Percentiles rank a stretch among this genome's conserved stretches.
These are phyloP conservation scores for Columbina picui DNA, from an alignment of 2,113 vertebrate genomes.

Conservation along the genomic window DNA sequence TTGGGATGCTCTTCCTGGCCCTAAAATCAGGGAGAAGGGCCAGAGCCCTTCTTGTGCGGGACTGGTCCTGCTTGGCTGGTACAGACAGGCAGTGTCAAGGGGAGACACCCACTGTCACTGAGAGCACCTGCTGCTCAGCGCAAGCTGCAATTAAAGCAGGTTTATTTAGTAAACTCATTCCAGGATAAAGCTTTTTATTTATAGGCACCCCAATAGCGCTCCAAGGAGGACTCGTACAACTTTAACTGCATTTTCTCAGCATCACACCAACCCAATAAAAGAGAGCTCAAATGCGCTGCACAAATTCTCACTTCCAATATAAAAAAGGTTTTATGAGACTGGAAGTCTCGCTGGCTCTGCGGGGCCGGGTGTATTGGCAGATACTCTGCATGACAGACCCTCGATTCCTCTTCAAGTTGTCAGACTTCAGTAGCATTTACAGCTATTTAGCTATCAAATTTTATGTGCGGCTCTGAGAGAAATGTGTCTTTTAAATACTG, in stretches of 20 bases:
- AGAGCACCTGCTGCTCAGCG: not conserved
- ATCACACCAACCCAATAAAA: conserved; percentile 77
- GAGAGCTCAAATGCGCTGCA: conserved; percentile 55
- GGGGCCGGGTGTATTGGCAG: conserved; percentile 45
- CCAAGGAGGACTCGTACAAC: conserved; percentile 63
- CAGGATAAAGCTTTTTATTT: conserved; percentile 50
- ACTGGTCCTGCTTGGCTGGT: accelerated
- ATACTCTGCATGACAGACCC: conserved; percentile 43
- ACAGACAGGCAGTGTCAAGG: accelerated
- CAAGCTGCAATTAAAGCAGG: not conserved
- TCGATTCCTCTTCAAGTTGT: conserved; percentile 61
- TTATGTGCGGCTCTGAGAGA: conserved; percentile 67
- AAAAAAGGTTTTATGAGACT: conserved; percentile 75
- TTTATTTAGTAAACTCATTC: conserved; percentile 53
- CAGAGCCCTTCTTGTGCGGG: not conserved
- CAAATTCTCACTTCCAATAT: conserved; percentile 75
- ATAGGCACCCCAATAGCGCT: not conserved
- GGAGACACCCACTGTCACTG: accelerated
- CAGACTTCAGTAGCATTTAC: conserved; percentile 71
- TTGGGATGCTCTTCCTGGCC: not conserved
- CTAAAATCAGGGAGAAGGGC: accelerated
- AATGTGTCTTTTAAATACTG: conserved; percentile 72
- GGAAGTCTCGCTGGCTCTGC: conserved; percentile 47
- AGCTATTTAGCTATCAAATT: conserved; percentile 72
- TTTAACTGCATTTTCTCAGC: conserved; percentile 77